Conservation (phyloP, 2,797 vertebrate species). For the Psittacula derbiana region DNA sequence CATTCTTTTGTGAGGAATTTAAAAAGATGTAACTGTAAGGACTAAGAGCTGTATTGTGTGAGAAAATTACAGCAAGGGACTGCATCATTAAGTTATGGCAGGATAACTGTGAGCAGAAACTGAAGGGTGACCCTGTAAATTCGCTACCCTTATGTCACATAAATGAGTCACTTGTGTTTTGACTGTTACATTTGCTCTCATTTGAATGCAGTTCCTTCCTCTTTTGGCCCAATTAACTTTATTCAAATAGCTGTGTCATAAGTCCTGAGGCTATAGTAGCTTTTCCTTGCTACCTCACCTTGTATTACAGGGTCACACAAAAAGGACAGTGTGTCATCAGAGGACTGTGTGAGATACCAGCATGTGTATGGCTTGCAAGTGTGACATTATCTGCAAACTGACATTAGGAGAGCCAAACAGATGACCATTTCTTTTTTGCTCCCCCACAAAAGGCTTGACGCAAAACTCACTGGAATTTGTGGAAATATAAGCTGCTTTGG, state of each 20-base stretch:
- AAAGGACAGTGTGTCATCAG: conserved; percentile 1
- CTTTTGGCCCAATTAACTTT: neutral
- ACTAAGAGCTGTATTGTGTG: neutral
- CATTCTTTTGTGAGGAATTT: neutral
- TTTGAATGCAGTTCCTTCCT: conserved; percentile 55
- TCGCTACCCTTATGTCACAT: neutral
- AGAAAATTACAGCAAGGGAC: conserved; percentile 9
- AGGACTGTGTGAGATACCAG: neutral
- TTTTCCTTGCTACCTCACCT: neutral
- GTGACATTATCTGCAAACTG: neutral
- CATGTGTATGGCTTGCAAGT: neutral
- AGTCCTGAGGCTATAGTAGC: neutral
- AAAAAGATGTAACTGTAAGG: neutral
- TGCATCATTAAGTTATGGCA: neutral
- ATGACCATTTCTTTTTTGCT: neutral
- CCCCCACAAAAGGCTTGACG: neutral
- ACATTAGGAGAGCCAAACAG: neutral
- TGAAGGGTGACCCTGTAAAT: neutral
- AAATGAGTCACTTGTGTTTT: neutral
- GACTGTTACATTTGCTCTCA: neutral
- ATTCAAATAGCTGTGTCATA: neutral
- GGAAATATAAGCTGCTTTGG: neutral
- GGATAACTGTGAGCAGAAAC: conserved; percentile 10
- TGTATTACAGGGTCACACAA: neutral
- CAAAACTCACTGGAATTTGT: neutral